phyloP scores from a whole-genome alignment of 1,140 invertebrate genomes.

The Arctopsyche grandis region DNA sequence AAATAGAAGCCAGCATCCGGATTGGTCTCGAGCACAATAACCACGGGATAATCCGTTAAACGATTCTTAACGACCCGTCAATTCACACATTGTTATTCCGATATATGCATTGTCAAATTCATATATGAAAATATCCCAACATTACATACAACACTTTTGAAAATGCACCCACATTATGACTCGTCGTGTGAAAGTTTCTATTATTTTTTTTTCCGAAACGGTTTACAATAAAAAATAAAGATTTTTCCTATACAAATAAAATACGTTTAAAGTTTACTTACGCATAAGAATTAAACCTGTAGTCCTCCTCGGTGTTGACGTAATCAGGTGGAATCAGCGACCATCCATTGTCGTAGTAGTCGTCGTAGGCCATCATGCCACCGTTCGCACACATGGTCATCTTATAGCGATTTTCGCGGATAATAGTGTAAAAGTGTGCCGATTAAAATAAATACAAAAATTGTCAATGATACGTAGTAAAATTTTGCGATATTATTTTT shows the following conservation, averaged over 20 bases:
- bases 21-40: conserved; percentile 38
- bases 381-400: conserved; percentile 67
- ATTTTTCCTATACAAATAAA: no score
- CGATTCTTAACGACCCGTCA: conserved; percentile 54
- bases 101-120: background rate
- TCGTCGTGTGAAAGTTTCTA: no score
- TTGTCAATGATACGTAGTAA: no score
- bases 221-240: no score
- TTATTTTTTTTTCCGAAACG: no score
- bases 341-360: conserved; percentile 75
- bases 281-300: conserved; percentile 63
- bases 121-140: no score
- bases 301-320: conserved; percentile 70
- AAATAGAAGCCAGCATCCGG: conserved; percentile 35
- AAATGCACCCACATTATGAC: no score
- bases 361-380: conserved; percentile 66
- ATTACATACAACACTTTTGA: no score
- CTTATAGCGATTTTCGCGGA: conserved; percentile 40
- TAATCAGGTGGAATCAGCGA: conserved; percentile 76
- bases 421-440: background rate
- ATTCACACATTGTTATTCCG: conserved; percentile 47
- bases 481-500: no score
- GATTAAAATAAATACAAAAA: background rate
- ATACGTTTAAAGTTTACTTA: conserved; percentile 55
- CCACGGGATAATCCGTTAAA: conserved; percentile 53